Conservation (phyloP, 2,113 vertebrate species). For the Corapipo altera region DNA sequence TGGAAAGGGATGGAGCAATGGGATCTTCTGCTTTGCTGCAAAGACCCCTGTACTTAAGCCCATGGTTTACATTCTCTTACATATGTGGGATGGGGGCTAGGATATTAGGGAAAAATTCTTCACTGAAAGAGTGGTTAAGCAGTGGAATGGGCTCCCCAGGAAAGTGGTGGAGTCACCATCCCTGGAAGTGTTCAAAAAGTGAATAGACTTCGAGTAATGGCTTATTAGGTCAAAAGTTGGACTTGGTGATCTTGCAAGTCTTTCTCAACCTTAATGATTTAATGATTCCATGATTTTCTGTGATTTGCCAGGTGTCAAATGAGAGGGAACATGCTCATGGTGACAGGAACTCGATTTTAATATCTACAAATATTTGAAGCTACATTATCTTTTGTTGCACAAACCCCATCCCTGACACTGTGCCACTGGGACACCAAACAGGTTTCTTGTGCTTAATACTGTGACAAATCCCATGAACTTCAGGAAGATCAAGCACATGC, state of each 20-base stretch:
- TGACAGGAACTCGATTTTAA: background rate
- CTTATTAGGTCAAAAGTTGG: background rate
- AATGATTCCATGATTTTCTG: background rate
- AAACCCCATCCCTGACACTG: background rate
- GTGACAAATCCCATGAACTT: background rate
- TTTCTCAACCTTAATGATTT: background rate
- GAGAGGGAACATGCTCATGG: background rate
- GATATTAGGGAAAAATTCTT: background rate
- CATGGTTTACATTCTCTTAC: background rate
- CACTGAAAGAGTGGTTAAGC: background rate
- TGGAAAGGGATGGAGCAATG: background rate
- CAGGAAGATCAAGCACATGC: background rate
- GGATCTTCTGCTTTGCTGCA: background rate
- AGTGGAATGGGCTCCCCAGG: background rate
- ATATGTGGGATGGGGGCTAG: background rate
- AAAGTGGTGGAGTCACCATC: background rate
- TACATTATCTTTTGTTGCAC: background rate
- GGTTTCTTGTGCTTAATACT: background rate
- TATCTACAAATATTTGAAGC: background rate
- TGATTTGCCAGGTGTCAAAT: background rate
- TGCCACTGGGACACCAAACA: background rate
- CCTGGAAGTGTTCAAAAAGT: background rate
- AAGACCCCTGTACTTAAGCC: background rate
- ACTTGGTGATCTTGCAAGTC: background rate
- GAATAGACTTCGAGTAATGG: background rate